A percentile compares a stretch with the other conserved stretches of the same genome.
phyloP scores from a whole-genome alignment of 1,140 invertebrate genomes.

The Bilobella aurantiaca region DNA sequence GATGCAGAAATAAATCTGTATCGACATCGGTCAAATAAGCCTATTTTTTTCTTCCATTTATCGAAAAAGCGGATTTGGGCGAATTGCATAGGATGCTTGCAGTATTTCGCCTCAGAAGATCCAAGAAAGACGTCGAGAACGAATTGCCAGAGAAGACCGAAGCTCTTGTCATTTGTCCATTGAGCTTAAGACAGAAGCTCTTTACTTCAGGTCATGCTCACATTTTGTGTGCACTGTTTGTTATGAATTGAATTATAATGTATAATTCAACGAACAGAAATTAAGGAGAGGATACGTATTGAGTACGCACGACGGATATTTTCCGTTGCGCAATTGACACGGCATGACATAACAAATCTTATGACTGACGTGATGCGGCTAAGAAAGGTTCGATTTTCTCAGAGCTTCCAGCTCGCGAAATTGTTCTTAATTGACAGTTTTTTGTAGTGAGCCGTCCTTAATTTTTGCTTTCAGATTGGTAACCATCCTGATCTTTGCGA shows the following conservation, averaged over 20 bases:
- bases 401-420: not conserved
- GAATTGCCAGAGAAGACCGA: not conserved
- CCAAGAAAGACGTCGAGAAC: not conserved
- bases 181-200: not conserved
- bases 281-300: too few relatives aligned
- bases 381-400: not conserved
- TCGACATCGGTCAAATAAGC: not conserved
- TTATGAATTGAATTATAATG: not conserved
- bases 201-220: not conserved
- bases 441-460: not conserved
- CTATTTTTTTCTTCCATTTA: not conserved
- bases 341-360: too few relatives aligned
- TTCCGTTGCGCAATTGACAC: too few relatives aligned
- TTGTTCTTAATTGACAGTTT: too few relatives aligned
- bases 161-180: not conserved
- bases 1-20: not conserved
- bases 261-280: not conserved
- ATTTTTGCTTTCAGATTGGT: not conserved
- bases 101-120: not conserved
- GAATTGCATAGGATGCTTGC: not conserved
- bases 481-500: not conserved
- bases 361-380: too few relatives aligned
- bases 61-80: not conserved
- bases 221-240: too few relatives aligned
- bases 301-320: too few relatives aligned